These are phyloP conservation scores for Rutilus rutilus DNA, from an alignment of 2,113 vertebrate genomes.

Conservation along the genomic window DNA sequence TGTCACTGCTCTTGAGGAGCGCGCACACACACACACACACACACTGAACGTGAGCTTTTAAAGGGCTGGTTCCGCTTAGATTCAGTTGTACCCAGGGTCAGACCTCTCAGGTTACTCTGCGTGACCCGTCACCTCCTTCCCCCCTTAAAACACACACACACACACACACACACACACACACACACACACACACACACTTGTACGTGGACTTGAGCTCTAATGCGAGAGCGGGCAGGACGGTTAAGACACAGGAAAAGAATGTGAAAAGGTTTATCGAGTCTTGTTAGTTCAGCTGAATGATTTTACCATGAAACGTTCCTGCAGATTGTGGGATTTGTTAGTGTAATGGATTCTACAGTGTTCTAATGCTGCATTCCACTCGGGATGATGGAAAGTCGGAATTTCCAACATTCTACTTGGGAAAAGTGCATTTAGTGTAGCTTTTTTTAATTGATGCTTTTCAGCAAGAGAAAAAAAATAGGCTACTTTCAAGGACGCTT, in stretches of 20 bases:
- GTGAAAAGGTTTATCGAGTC: conserved; percentile 3
- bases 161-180: too few species aligned
- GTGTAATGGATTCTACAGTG: conserved; percentile 7
- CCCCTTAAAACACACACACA: conserved; percentile 37
- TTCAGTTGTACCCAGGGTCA: conserved; percentile 54
- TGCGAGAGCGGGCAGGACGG: neutral
- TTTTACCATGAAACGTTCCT: neutral
- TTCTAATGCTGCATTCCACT: neutral
- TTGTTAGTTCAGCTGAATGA: neutral
- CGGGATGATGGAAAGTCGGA: too few species aligned
- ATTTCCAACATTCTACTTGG: neutral
- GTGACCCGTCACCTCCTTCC: conserved; percentile 45
- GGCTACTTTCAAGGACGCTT: too few species aligned
- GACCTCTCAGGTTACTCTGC: conserved; percentile 54
- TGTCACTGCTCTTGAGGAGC: conserved; percentile 41
- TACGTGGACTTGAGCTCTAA: conserved; percentile 57
- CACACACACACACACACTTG: conserved; percentile 52
- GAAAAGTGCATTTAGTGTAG: neutral
- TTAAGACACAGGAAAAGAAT: conserved; percentile 2
- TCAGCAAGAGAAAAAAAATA: too few species aligned
- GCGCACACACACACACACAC: conserved; percentile 3
- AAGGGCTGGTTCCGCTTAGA: conserved; percentile 47
- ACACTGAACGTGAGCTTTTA: conserved; percentile 19
- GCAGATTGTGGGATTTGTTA: neutral
- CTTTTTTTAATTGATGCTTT: too few species aligned